phyloP scores from a whole-genome alignment of 1,140 invertebrate genomes.

The Agrypnia vestita region DNA sequence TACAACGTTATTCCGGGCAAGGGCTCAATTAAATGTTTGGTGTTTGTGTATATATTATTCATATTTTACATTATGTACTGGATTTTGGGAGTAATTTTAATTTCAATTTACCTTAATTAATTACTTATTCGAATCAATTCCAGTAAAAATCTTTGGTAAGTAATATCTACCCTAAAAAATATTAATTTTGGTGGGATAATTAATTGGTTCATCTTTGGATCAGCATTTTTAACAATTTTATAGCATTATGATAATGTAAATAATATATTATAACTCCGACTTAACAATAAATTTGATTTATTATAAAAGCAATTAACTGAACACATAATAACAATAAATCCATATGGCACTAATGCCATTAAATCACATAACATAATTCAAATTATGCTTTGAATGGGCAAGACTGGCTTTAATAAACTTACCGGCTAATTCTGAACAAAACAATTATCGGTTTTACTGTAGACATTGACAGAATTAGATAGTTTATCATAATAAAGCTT shows the following conservation, averaged over 20 bases:
- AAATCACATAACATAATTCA: background rate
- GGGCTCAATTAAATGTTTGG: too few species aligned
- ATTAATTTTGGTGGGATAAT: conserved; percentile 37
- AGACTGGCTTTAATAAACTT: too few species aligned
- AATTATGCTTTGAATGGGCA: too few species aligned
- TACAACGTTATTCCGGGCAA: too few species aligned
- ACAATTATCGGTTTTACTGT: background rate
- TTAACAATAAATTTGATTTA: background rate
- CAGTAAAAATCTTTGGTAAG: conserved; percentile 24
- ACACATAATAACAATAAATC: conserved; percentile 24
- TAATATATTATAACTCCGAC: conserved; percentile 7
- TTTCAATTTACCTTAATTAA: background rate
- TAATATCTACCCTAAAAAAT: conserved; percentile 12
- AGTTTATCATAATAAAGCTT: background rate
- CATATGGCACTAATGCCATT: background rate
- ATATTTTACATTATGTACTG: too few species aligned
- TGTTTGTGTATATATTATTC: too few species aligned
- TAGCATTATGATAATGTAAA: conserved; percentile 3
- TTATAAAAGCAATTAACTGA: conserved; percentile 28
- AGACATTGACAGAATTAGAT: background rate
- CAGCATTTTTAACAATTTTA: conserved; percentile 35
- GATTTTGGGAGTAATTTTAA: too few species aligned
- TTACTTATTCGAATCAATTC: background rate
- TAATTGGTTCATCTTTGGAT: conserved; percentile 35
- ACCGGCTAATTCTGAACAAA: background rate